A percentile compares a stretch with the other conserved stretches of the same genome.
Conservation (phyloP, 2,888 invertebrate genomes). For the Eupithecia vulgata region DNA sequence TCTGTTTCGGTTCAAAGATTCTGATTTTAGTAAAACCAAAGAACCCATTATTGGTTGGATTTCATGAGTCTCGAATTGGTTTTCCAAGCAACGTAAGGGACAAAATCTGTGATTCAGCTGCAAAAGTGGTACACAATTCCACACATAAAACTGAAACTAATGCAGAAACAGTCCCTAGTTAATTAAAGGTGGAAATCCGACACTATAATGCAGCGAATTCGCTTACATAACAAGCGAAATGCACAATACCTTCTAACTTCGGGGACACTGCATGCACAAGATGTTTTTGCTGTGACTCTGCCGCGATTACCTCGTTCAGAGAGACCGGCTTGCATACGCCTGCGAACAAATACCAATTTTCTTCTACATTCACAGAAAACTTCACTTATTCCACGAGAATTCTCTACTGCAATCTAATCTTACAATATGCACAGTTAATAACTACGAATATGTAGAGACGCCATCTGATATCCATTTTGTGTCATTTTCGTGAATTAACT, state of each 20-base stretch:
- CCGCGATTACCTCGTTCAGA: slow-evolving; percentile 69
- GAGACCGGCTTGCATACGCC: slow-evolving; percentile 70
- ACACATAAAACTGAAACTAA: slow-evolving; percentile 19
- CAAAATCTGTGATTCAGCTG: background rate
- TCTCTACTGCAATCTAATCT: slow-evolving; percentile 54
- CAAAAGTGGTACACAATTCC: background rate
- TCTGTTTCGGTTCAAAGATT: slow-evolving; percentile 5
- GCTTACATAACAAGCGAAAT: slow-evolving; percentile 35
- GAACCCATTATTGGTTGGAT: background rate
- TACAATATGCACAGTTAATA: slow-evolving; percentile 62
- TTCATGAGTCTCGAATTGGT: background rate
- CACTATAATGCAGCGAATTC: slow-evolving; percentile 29
- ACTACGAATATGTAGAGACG: slow-evolving; percentile 59
- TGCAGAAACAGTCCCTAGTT: slow-evolving; percentile 24
- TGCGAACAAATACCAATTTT: slow-evolving; percentile 48
- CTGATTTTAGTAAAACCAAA: background rate
- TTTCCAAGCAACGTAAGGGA: background rate
- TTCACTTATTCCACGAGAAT: slow-evolving; percentile 25
- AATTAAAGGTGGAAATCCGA: slow-evolving; percentile 34
- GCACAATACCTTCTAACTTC: slow-evolving; percentile 53
- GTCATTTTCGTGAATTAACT: slow-evolving; percentile 66
- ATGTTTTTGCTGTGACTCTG: slow-evolving; percentile 59
- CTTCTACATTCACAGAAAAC: slow-evolving; percentile 32
- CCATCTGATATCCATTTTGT: slow-evolving; percentile 74
- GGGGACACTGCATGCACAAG: slow-evolving; percentile 41